Evolutionary conservation across 2,797 vertebrate species (phyloP).

Genomic region (Pangasius larnaudii): DNA sequence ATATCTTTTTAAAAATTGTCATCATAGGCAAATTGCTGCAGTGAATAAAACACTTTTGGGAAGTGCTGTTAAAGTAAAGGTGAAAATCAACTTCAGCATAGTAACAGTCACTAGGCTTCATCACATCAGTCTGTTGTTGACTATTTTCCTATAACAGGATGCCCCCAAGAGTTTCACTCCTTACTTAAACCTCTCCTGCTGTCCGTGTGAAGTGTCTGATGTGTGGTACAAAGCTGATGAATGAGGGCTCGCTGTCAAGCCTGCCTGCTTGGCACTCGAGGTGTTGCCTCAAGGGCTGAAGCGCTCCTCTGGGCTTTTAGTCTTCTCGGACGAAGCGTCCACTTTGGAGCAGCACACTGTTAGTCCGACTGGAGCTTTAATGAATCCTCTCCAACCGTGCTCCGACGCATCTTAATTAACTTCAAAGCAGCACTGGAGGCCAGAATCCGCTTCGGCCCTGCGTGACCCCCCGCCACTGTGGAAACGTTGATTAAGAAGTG

Average conservation of each 20-base stretch:
- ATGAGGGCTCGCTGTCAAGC: constrained; percentile 26
- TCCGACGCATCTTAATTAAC: constrained; percentile 84
- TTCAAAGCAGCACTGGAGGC: constrained; percentile 78
- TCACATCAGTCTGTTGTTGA: background rate
- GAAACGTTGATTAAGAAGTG: constrained; percentile 81
- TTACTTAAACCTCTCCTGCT: constrained; percentile 7
- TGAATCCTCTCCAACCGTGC: constrained; percentile 76
- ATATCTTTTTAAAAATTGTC: background rate
- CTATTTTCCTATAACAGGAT: background rate
- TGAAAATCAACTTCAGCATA: background rate
- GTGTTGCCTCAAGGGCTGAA: constrained; percentile 47
- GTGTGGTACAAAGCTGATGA: constrained; percentile 30
- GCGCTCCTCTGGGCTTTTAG: constrained; percentile 40
- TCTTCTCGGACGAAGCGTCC: constrained; percentile 56
- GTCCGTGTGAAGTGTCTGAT: constrained; percentile 30
- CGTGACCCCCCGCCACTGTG: constrained; percentile 75
- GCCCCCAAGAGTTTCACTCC: background rate
- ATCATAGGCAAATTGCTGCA: background rate
- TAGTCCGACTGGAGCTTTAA: constrained; percentile 76
- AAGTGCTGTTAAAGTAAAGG: background rate
- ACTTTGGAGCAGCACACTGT: constrained; percentile 66
- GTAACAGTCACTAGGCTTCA: background rate
- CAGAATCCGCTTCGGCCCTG: constrained; percentile 66
- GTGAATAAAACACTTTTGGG: too few relatives aligned
- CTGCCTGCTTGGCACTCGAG: constrained; percentile 28